These are phyloP conservation scores for Anolis carolinensis DNA, from an alignment of 2,113 vertebrate genomes.

Conservation along the genomic window DNA sequence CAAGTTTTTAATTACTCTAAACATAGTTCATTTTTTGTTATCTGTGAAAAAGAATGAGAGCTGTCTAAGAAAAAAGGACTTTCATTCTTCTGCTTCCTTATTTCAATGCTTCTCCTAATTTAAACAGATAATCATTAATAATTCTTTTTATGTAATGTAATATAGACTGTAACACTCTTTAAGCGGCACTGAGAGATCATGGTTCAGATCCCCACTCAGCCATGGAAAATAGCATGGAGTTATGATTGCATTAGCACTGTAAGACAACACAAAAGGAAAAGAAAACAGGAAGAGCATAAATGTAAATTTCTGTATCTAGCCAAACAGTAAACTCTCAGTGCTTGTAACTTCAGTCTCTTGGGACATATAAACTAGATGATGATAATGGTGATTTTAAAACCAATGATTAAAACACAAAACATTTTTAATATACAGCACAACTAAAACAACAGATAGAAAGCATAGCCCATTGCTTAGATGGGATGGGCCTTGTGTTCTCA, in stretches of 20 bases:
- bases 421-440: too few species aligned
- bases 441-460: too few species aligned
- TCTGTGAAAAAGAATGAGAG: neutral
- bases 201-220: neutral
- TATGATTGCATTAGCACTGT: neutral
- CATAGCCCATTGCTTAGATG: too few species aligned
- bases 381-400: too few species aligned
- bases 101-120: neutral
- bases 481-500: too few species aligned
- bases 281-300: too few species aligned
- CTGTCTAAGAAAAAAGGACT: neutral
- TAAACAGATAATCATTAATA: neutral
- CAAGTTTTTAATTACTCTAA: neutral
- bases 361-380: too few species aligned
- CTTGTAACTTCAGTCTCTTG: neutral
- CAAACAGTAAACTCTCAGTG: neutral
- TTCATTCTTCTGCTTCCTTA: neutral
- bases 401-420: too few species aligned
- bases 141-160: neutral
- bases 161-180: neutral
- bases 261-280: neutral
- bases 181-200: too few species aligned
- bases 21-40: neutral
- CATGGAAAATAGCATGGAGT: neutral
- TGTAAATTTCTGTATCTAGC: too few species aligned